Evolutionary conservation across 2,797 vertebrate genomes (phyloP).

Genomic region (Microhierax caerulescens): DNA sequence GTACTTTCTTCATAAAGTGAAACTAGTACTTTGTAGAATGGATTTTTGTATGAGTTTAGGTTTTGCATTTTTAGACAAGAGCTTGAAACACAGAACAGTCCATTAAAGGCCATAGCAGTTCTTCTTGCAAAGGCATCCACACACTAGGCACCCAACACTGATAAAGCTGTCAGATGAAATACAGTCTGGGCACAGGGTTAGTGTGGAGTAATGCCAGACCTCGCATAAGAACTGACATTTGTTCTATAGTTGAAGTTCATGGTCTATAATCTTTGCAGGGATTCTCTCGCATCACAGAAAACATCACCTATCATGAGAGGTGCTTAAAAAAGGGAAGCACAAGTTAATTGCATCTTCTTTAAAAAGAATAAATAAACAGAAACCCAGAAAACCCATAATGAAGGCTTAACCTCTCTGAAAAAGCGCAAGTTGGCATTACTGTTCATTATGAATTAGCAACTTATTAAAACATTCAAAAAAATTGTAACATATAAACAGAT

Average conservation of each 20-base stretch:
- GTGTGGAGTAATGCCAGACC: background rate
- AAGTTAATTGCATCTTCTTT: background rate
- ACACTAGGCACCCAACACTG: background rate
- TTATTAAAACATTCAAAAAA: background rate
- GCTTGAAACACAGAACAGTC: background rate
- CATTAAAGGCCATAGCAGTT: background rate
- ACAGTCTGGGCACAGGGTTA: background rate
- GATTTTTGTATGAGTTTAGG: background rate
- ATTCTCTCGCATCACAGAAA: background rate
- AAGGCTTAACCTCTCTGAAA: background rate
- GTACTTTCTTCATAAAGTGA: background rate
- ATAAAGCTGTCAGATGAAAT: background rate
- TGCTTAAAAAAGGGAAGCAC: background rate
- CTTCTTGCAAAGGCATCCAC: background rate
- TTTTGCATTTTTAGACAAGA: background rate
- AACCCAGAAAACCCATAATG: background rate
- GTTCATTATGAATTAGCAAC: background rate
- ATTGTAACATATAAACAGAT: background rate
- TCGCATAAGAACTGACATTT: background rate
- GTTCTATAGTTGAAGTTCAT: background rate
- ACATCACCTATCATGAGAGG: background rate
- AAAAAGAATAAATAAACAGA: background rate
- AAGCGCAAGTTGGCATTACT: background rate
- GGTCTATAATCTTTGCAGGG: background rate
- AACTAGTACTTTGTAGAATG: background rate